Evolutionary conservation across 2,113 vertebrate species (phyloP).

Genomic region (Macaca mulatta): DNA sequence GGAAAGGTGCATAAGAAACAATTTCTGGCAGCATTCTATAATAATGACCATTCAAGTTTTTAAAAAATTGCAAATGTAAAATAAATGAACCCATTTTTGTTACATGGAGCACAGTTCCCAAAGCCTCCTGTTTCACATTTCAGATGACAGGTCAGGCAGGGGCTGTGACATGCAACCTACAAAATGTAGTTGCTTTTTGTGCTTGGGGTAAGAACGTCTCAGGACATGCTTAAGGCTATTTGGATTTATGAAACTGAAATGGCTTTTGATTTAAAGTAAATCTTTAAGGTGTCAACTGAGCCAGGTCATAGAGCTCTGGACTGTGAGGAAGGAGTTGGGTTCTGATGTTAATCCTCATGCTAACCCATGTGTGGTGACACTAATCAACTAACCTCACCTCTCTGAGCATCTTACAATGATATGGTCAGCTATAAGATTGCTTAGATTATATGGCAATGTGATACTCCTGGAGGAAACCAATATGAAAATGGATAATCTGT

Average conservation of each 20-base stretch:
- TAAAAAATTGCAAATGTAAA: conserved; percentile 43
- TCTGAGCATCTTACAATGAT: background rate
- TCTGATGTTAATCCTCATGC: background rate
- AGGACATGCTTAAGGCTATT: background rate
- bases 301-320: background rate
- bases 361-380: background rate
- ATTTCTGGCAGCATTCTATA: conserved; percentile 42
- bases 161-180: fast-evolving
- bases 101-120: background rate
- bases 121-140: background rate
- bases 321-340: background rate
- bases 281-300: background rate
- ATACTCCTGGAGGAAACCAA: background rate
- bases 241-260: background rate
- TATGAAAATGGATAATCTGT: background rate
- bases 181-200: background rate
- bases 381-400: background rate
- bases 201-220: background rate
- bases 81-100: conserved; percentile 2
- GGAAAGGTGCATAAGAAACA: conserved; percentile 30
- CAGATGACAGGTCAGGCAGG: background rate
- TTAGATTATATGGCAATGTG: background rate
- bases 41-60: conserved; percentile 18
- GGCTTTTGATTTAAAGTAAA: background rate
- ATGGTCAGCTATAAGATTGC: background rate